Evolutionary conservation across 2,797 vertebrate species (phyloP).

Genomic region (Euphonia xanthogaster): DNA sequence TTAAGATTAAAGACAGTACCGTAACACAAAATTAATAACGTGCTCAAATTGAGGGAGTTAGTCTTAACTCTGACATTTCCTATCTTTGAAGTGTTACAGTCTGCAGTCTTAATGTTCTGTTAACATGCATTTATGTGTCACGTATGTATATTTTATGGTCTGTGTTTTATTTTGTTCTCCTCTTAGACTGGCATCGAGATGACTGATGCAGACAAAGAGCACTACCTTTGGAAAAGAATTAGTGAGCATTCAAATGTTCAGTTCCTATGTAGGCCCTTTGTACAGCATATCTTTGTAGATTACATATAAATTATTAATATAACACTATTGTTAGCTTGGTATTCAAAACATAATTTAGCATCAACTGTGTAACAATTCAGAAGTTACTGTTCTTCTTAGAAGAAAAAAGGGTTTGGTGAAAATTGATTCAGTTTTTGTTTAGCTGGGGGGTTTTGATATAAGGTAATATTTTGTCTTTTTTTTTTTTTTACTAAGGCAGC

Average conservation of each 20-base stretch:
- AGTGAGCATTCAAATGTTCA: not conserved
- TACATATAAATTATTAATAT: slow-evolving; percentile 32
- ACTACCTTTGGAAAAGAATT: not conserved
- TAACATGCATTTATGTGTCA: not conserved
- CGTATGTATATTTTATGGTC: not conserved
- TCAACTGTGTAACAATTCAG: not conserved
- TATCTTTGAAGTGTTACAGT: slow-evolving; percentile 17
- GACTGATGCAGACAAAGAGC: not conserved
- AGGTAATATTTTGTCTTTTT: slow-evolving; percentile 25
- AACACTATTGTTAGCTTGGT: slow-evolving; percentile 33
- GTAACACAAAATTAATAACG: not conserved
- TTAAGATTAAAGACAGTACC: not conserved
- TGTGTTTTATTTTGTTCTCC: not conserved
- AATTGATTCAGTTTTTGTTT: not conserved
- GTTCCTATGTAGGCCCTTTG: not conserved
- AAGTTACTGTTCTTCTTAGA: slow-evolving; percentile 40
- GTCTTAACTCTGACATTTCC: not conserved
- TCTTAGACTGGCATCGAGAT: not conserved
- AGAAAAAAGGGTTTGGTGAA: slow-evolving; percentile 13
- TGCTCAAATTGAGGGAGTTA: not conserved
- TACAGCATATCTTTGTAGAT: slow-evolving; percentile 1
- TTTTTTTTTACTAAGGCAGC: slow-evolving; percentile 2
- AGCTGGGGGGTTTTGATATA: not conserved
- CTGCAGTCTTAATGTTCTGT: not conserved
- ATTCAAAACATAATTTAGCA: slow-evolving; percentile 20